Conservation (phyloP, 2,888 invertebrate species). For the Nysson spinosus region DNA sequence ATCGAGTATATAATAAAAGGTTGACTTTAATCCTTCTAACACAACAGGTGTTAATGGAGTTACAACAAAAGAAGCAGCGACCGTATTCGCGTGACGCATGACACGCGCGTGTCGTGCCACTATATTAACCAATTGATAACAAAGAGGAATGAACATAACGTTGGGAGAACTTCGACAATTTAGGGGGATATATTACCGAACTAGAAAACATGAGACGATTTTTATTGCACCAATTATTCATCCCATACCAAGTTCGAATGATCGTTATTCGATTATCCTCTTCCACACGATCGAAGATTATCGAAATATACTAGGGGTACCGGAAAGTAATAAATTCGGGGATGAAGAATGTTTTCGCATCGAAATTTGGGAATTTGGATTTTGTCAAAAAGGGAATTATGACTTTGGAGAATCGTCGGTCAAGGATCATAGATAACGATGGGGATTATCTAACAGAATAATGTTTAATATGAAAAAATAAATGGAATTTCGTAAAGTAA, state of each 20-base stretch:
- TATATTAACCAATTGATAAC: constrained; percentile 62
- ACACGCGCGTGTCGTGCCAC: constrained; percentile 45
- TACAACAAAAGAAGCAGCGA: constrained; percentile 17
- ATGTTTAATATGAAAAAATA: too few relatives aligned
- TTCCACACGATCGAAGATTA: too few relatives aligned
- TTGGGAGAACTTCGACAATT: constrained; percentile 27
- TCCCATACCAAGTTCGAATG: not conserved
- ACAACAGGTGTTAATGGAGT: constrained; percentile 17
- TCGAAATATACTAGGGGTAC: too few relatives aligned
- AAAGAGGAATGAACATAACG: constrained; percentile 51
- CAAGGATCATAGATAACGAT: too few relatives aligned
- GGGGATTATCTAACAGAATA: too few relatives aligned
- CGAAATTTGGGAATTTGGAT: too few relatives aligned
- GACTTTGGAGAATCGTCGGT: too few relatives aligned
- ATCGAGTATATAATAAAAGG: too few relatives aligned
- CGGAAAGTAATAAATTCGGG: too few relatives aligned
- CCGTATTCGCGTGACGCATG: constrained; percentile 25
- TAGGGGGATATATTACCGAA: constrained; percentile 35
- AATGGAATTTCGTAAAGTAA: too few relatives aligned
- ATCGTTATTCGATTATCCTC: not conserved
- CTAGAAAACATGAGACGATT: constrained; percentile 47
- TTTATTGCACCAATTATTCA: constrained; percentile 24
- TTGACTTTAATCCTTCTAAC: not conserved
- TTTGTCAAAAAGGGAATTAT: too few relatives aligned
- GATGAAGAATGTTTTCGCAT: too few relatives aligned